Conservation (phyloP, 2,888 invertebrate genomes). For the Oligia strigilis region DNA sequence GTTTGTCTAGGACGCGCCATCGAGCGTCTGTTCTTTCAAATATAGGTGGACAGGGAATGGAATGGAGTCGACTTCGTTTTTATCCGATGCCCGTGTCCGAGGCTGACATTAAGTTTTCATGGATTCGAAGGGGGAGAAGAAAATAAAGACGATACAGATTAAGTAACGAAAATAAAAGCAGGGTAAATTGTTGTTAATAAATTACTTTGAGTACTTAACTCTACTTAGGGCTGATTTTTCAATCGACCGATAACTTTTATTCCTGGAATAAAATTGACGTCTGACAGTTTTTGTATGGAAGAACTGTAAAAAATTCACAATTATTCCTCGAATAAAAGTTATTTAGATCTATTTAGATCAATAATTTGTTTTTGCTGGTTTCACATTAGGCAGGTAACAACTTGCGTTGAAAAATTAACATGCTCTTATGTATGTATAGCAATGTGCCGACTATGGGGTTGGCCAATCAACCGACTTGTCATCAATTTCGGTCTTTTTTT, state of each 20-base stretch:
- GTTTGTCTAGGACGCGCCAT: slow-evolving; percentile 68
- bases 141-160: not conserved
- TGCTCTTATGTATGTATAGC: not conserved
- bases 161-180: too few species aligned
- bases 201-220: not conserved
- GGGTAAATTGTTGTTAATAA: not conserved
- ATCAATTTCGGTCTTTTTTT: not conserved
- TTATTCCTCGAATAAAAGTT: too few species aligned
- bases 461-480: not conserved
- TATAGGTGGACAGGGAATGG: slow-evolving; percentile 40
- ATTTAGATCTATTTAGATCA: not conserved
- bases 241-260: too few species aligned
- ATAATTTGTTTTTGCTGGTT: not conserved
- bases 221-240: too few species aligned
- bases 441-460: not conserved
- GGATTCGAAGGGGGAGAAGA: not conserved
- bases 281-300: too few species aligned
- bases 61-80: slow-evolving; percentile 48
- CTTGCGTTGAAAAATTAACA: not conserved
- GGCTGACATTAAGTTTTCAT: not conserved
- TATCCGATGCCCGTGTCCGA: not conserved
- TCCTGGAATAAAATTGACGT: too few species aligned
- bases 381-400: too few species aligned
- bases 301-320: too few species aligned
- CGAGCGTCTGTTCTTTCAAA: slow-evolving; percentile 54